Evolutionary conservation across 2,888 invertebrate genomes (phyloP).

Genomic region (Hypselothyrea guttata): DNA sequence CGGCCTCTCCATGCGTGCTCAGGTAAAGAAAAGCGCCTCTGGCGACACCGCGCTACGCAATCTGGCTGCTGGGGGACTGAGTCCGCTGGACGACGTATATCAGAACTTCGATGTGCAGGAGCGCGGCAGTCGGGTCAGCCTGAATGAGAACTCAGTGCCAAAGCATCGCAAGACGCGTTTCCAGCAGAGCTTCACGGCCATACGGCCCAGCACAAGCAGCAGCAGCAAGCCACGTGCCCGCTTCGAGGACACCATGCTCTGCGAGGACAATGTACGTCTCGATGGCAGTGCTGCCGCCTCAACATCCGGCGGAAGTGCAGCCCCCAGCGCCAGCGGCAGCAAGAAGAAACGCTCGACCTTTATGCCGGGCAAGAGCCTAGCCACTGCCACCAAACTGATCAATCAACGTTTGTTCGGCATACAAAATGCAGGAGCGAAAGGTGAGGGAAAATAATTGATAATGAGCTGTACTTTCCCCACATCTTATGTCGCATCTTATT

Average conservation of each 20-base stretch:
- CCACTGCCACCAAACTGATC: slow-evolving; percentile 88
- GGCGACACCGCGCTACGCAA: slow-evolving; percentile 89
- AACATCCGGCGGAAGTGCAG: slow-evolving; percentile 50
- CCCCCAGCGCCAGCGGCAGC: slow-evolving; percentile 64
- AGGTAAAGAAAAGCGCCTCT: slow-evolving; percentile 90
- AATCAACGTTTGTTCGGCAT: slow-evolving; percentile 89
- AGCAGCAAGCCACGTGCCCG: slow-evolving; percentile 70
- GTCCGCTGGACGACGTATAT: slow-evolving; percentile 85
- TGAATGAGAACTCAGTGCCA: slow-evolving; percentile 87
- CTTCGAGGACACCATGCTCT: slow-evolving; percentile 83
- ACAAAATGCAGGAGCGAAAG: slow-evolving; percentile 83
- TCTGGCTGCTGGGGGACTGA: slow-evolving; percentile 83
- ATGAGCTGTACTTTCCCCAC: no score
- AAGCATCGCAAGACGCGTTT: slow-evolving; percentile 94
- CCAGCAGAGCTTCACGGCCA: slow-evolving; percentile 86
- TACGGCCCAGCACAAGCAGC: slow-evolving; percentile 84
- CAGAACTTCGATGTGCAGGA: slow-evolving; percentile 84
- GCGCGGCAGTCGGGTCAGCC: slow-evolving; percentile 84
- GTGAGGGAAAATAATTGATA: slow-evolving; percentile 60
- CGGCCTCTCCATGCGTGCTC: slow-evolving; percentile 81
- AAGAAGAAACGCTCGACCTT: slow-evolving; percentile 84
- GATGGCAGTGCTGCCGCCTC: slow-evolving; percentile 47
- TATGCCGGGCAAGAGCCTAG: slow-evolving; percentile 86
- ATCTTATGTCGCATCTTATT: no score
- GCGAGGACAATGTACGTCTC: slow-evolving; percentile 83